Conservation (phyloP, 2,888 invertebrate genomes). For the Dyspetes luteomarginatus region DNA sequence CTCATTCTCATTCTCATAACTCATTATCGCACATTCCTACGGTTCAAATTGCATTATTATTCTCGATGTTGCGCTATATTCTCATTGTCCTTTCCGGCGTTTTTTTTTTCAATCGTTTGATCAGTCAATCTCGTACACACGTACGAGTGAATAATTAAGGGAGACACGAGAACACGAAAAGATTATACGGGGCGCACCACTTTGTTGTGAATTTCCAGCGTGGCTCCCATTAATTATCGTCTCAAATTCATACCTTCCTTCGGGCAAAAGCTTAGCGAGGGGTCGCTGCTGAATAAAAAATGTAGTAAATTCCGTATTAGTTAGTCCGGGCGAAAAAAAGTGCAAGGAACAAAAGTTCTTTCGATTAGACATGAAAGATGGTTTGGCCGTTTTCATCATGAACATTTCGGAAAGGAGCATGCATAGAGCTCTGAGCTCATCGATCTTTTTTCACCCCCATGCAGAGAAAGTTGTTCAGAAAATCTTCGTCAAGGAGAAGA, state of each 20-base stretch:
- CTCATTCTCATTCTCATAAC: constrained; percentile 19
- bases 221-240: constrained; percentile 6
- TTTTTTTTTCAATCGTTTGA: constrained; percentile 28
- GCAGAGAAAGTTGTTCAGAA: constrained; percentile 30
- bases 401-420: neutral
- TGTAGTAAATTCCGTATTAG: constrained; percentile 4
- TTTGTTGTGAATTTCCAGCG: neutral
- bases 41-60: no score
- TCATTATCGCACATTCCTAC: no score
- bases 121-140: constrained; percentile 1
- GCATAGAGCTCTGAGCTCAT: constrained; percentile 13
- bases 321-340: neutral
- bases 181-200: constrained; percentile 9
- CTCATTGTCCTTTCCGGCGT: no score
- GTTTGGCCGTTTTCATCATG: neutral
- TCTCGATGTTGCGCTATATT: no score
- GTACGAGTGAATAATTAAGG: constrained; percentile 27
- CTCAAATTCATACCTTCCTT: neutral
- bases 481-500: neutral
- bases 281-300: neutral
- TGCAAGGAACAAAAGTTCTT: neutral
- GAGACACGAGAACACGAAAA: constrained; percentile 1
- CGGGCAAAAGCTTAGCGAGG: neutral
- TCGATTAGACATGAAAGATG: neutral
- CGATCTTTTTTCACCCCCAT: constrained; percentile 41